Conservation (phyloP, 2,113 vertebrate genomes). For the Gnathonemus longibarbis region DNA sequence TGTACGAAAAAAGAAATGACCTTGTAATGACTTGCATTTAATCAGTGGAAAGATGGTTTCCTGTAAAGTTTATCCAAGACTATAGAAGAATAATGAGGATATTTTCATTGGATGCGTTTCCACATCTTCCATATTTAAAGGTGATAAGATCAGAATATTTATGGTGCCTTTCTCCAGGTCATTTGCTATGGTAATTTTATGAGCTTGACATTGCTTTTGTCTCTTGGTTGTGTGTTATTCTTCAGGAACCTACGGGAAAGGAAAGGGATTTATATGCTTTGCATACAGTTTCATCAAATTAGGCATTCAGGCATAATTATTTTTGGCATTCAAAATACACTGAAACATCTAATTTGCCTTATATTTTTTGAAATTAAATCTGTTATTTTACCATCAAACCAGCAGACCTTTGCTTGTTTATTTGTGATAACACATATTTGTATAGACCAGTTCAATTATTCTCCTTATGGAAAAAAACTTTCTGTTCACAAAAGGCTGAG, state of each 20-base stretch:
- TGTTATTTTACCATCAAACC: constrained; percentile 59
- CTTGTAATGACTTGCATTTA: constrained; percentile 77
- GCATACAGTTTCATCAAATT: constrained; percentile 83
- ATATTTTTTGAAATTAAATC: constrained; percentile 82
- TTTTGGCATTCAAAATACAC: constrained; percentile 77
- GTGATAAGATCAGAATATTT: constrained; percentile 85
- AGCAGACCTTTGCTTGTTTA: constrained; percentile 64
- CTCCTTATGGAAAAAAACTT: constrained; percentile 40
- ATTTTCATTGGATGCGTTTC: constrained; percentile 81
- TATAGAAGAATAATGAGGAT: constrained; percentile 75
- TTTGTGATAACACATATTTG: constrained; percentile 50
- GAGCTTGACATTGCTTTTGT: constrained; percentile 89
- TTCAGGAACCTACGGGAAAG: constrained; percentile 76
- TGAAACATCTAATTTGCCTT: constrained; percentile 86
- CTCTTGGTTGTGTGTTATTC: constrained; percentile 81
- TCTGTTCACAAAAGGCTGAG: neutral
- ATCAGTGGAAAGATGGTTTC: constrained; percentile 80
- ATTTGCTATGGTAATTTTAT: constrained; percentile 97
- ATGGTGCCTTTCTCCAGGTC: constrained; percentile 83
- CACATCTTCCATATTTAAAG: constrained; percentile 63
- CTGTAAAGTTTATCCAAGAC: constrained; percentile 76
- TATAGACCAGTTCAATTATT: constrained; percentile 38
- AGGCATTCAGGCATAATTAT: constrained; percentile 90
- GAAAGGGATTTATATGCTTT: constrained; percentile 88
- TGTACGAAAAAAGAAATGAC: constrained; percentile 61